Evolutionary conservation across 2,888 invertebrate species (phyloP).

Genomic region (Eledone cirrhosa): DNA sequence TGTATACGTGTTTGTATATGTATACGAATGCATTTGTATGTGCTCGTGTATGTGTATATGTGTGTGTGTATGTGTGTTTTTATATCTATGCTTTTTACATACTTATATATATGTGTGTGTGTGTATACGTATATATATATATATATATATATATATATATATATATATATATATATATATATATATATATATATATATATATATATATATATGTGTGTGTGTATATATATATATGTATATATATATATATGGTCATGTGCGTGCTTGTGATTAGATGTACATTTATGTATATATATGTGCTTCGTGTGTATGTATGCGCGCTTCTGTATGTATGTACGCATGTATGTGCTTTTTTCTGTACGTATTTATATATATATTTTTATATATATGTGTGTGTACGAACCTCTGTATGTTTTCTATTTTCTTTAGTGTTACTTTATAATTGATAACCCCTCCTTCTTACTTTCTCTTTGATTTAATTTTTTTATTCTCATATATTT

Average conservation of each 20-base stretch:
- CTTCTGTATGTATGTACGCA: too few species aligned
- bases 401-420: background rate
- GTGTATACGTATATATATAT: background rate
- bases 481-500: too few species aligned
- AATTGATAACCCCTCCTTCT: too few species aligned
- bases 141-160: slow-evolving; percentile 18
- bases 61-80: background rate
- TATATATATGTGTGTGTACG: background rate
- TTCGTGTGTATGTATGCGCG: too few species aligned
- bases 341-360: too few species aligned
- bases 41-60: background rate
- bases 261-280: too few species aligned
- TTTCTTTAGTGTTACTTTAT: too few species aligned
- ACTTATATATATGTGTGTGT: background rate
- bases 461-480: too few species aligned
- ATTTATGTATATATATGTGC: too few species aligned
- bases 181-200: background rate
- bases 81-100: background rate
- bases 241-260: too few species aligned
- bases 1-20: background rate
- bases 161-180: slow-evolving; percentile 18
- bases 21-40: background rate
- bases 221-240: background rate
- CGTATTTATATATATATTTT: background rate
- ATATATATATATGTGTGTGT: slow-evolving; percentile 13